phyloP scores from a whole-genome alignment of 2,888 invertebrate species.

The Nomada lathburiana region DNA sequence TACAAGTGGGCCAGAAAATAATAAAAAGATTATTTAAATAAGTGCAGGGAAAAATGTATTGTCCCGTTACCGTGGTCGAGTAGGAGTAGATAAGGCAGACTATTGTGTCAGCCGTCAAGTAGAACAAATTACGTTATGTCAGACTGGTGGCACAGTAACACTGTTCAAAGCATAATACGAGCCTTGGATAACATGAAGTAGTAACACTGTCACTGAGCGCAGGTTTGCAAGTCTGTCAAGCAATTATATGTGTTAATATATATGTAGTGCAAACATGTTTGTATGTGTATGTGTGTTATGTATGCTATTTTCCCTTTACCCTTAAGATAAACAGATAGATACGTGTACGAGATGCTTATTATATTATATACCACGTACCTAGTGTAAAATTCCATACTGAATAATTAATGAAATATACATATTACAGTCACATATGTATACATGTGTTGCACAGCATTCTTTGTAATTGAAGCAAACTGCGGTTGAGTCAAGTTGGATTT shows the following conservation, averaged over 20 bases:
- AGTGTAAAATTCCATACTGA: too few relatives aligned
- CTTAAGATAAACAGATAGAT: neutral
- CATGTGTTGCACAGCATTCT: too few relatives aligned
- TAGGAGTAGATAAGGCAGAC: neutral
- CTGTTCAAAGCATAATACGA: slow-evolving; percentile 15
- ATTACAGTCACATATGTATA: too few relatives aligned
- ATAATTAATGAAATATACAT: too few relatives aligned
- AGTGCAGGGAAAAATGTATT: neutral
- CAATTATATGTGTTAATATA: slow-evolving; percentile 15
- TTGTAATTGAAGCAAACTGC: too few relatives aligned
- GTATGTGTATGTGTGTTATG: neutral
- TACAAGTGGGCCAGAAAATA: neutral
- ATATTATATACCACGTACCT: neutral
- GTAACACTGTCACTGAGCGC: slow-evolving; percentile 5
- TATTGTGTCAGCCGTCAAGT: slow-evolving; percentile 55
- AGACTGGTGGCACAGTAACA: slow-evolving; percentile 38
- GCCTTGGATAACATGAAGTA: slow-evolving; percentile 10
- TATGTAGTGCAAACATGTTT: neutral
- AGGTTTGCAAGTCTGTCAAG: slow-evolving; percentile 5
- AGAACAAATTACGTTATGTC: slow-evolving; percentile 59
- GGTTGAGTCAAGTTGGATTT: too few relatives aligned
- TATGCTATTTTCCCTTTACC: neutral
- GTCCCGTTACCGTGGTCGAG: neutral
- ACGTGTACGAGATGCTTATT: neutral
- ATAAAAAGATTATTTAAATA: neutral